A percentile compares a stretch with the other conserved stretches of the same genome.
phyloP scores from a whole-genome alignment of 1,140 invertebrate species.

The Chironomus striatipennis region DNA sequence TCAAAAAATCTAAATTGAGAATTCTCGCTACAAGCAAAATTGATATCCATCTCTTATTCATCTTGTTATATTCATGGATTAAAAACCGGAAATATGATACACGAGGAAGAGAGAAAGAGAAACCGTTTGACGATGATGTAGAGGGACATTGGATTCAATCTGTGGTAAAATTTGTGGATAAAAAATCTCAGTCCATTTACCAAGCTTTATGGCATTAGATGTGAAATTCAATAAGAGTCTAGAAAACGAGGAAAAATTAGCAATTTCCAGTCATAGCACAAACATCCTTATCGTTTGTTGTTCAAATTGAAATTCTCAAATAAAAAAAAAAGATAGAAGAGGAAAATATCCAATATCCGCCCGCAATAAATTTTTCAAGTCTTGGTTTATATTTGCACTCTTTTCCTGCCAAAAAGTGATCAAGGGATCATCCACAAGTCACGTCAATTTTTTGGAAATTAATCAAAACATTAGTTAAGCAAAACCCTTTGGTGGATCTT shows the following conservation, averaged over 20 bases:
- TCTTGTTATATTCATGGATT: background rate
- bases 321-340: background rate
- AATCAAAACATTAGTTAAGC: no score
- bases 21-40: background rate
- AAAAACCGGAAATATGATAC: conserved; percentile 2
- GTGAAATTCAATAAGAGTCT: conserved; percentile 8
- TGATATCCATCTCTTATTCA: background rate
- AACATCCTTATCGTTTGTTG: background rate
- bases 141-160: conserved; percentile 1
- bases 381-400: background rate
- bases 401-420: background rate
- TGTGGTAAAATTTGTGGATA: background rate
- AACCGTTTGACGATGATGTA: background rate
- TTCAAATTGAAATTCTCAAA: background rate
- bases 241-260: background rate
- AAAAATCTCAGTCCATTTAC: background rate
- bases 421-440: no score
- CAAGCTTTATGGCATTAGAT: background rate
- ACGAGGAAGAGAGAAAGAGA: background rate
- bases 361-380: background rate
- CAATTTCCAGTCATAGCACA: background rate
- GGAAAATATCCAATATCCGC: background rate
- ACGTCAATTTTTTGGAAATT: no score
- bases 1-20: background rate
- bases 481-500: no score